Percentiles rank a stretch among this genome's conserved stretches.
These are phyloP conservation scores for Acronicta aceris DNA, from an alignment of 2,888 invertebrate species.

Conservation along the genomic window DNA sequence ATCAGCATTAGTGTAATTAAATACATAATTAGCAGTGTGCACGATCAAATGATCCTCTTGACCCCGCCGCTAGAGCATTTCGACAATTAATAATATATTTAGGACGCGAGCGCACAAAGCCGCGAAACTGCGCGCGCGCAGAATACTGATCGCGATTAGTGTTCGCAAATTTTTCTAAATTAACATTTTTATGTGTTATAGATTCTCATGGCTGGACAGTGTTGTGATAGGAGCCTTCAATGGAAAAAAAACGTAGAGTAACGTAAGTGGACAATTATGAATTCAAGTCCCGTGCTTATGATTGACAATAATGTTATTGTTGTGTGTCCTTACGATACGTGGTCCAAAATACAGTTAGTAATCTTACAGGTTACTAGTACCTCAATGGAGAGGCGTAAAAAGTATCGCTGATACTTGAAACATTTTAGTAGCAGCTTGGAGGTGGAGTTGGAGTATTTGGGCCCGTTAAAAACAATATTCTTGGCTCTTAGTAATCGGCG, in stretches of 20 bases:
- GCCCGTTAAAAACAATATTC: too few species aligned
- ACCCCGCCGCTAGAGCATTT: conserved; percentile 58
- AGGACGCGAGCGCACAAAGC: conserved; percentile 62
- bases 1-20: conserved; percentile 20
- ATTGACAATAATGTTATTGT: conserved; percentile 26
- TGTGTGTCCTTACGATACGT: neutral
- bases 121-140: conserved; percentile 56
- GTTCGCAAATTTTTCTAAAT: conserved; percentile 50
- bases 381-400: neutral
- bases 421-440: too few species aligned
- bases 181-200: conserved; percentile 40
- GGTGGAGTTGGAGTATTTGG: too few species aligned
- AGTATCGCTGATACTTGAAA: too few species aligned
- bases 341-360: neutral
- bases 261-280: conserved; percentile 9
- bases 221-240: conserved; percentile 33
- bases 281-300: conserved; percentile 17
- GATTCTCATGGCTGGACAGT: conserved; percentile 8
- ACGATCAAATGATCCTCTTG: conserved; percentile 44
- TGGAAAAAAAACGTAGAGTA: conserved; percentile 13
- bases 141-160: conserved; percentile 51
- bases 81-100: conserved; percentile 67
- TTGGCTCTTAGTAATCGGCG: too few species aligned
- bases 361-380: neutral
- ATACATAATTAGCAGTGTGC: conserved; percentile 40